Conservation (phyloP, 2,888 invertebrate genomes). For the Tortrix viridana region DNA sequence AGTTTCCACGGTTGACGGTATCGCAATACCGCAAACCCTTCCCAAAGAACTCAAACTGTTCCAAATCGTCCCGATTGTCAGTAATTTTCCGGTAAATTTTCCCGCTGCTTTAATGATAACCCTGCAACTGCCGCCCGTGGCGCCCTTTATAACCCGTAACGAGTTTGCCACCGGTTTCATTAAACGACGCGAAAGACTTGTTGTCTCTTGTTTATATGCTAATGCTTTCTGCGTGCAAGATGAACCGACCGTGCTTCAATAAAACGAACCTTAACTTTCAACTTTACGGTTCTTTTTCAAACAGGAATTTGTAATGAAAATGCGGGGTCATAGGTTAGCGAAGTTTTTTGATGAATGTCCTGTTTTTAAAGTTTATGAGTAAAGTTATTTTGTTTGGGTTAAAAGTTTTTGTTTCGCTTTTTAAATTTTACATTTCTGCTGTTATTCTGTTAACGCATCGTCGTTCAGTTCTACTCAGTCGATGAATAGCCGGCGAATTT, state of each 20-base stretch:
- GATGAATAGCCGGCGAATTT: no score
- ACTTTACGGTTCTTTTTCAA: neutral
- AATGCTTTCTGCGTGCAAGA: slow-evolving; percentile 57
- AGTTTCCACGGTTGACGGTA: no score
- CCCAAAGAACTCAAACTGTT: neutral
- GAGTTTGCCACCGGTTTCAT: slow-evolving; percentile 59
- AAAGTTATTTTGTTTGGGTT: slow-evolving; percentile 16
- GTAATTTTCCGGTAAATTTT: slow-evolving; percentile 8
- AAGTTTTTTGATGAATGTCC: slow-evolving; percentile 32
- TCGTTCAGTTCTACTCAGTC: no score
- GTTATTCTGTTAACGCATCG: no score
- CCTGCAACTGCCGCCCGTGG: slow-evolving; percentile 15
- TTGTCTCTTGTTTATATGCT: slow-evolving; percentile 69
- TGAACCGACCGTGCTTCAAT: slow-evolving; percentile 15
- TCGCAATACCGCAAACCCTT: neutral
- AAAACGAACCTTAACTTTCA: neutral
- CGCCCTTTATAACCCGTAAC: slow-evolving; percentile 52
- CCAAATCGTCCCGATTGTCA: slow-evolving; percentile 19
- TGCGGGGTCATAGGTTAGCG: slow-evolving; percentile 27
- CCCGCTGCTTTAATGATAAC: slow-evolving; percentile 19
- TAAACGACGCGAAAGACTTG: slow-evolving; percentile 54
- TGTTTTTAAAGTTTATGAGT: slow-evolving; percentile 30
- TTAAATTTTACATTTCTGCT: no score
- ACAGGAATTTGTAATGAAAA: slow-evolving; percentile 10
- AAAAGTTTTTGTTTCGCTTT: slow-evolving; percentile 8